Percentiles rank a stretch among this genome's conserved stretches.
Conservation (phyloP, 2,797 vertebrate species). For the Anas georgica region DNA sequence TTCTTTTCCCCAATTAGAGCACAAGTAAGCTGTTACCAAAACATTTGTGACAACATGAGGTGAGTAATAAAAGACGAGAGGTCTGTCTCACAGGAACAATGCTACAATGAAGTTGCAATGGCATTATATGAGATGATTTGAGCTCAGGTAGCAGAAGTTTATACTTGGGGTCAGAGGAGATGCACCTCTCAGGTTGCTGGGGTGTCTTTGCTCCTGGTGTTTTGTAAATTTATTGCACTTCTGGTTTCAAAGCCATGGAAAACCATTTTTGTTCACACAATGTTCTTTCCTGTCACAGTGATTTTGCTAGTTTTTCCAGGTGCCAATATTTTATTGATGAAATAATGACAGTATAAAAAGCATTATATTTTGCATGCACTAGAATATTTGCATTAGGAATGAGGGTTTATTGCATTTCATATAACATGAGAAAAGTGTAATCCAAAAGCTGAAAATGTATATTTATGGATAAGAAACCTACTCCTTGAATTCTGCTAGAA, state of each 20-base stretch:
- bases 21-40: slow-evolving; percentile 15
- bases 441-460: neutral
- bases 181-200: neutral
- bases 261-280: neutral
- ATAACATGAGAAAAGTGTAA: neutral
- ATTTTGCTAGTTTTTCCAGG: neutral
- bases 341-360: neutral
- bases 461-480: neutral
- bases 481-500: neutral
- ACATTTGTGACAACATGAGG: neutral
- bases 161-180: neutral
- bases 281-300: neutral
- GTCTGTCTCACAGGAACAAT: neutral
- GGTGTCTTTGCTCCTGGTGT: neutral
- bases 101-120: neutral
- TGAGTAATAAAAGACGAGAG: neutral
- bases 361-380: neutral
- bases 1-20: slow-evolving; percentile 16
- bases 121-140: neutral
- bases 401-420: neutral
- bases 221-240: neutral
- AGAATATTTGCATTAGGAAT: neutral
- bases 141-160: neutral
- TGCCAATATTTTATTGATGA: neutral
- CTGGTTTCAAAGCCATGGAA: neutral